Base-by-base conservation (phyloP, 2,113 vertebrate species). In the Pachypanchax playfairii region DNA sequence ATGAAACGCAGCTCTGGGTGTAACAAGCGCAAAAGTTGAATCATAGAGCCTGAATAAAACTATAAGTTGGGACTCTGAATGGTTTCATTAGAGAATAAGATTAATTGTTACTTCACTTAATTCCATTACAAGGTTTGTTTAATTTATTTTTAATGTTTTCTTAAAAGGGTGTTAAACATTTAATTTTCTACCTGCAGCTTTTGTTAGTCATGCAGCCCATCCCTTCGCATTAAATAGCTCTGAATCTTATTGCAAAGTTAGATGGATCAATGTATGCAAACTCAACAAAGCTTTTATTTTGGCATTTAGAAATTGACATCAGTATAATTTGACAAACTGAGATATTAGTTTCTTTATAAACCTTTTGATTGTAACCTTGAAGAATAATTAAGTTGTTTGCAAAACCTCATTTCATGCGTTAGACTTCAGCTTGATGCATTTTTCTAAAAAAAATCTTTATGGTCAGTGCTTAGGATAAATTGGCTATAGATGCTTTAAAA, bases 1-100 rank as follows among this genome's bases (percentile, higher is more conserved):
- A 31, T 73, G 78, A 85, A 84, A 80, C 75, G 66, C 64, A 76
- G 49, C 57, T 79, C 61, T 17, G 26, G 79, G 63, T 61, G 59
- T n/a, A 65, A 38, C 67, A 68, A 43, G 33, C 68, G 65, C 18
- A 35, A 24, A 64, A 56, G 60, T 65, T 57, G 18, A 48, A 43
- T 52, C 55, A 38, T 18, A 42, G 47, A 54, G 61, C 39, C 15
- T 60, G 49, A 55, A 62, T 17, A 28, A 64, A 46, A 11, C 24
- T 33, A 20, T 63, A 29, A 8, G 15, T 3, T 5, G 1, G n/a
- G n/a, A n/a, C n/a, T n/a, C n/a, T 13, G 25, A 29, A 36, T 47
- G 43, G 46, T 54, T 54, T 26, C n/a, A 55, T 31, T 1, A 13
- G 14, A 13, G 48, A 5, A 47, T 1, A 12, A 48, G 5, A 21